Evolutionary conservation across 2,888 invertebrate genomes (phyloP).

Genomic region (Xanthorhoe designata): DNA sequence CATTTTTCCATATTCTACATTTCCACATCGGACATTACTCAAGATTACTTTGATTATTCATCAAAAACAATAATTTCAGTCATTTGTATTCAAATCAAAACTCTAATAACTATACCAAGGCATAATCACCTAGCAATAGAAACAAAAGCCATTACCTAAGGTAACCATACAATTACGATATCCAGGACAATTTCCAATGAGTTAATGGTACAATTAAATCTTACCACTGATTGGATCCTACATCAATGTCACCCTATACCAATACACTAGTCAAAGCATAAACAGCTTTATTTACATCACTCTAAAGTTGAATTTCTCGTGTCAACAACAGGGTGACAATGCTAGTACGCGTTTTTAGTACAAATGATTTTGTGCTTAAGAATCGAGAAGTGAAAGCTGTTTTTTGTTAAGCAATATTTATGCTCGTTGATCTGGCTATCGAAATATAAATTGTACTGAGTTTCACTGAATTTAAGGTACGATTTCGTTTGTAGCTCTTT

Average conservation of each 20-base stretch:
- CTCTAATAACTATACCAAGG: background rate
- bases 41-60: background rate
- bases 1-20: no score
- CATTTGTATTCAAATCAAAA: background rate
- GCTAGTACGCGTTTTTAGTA: background rate
- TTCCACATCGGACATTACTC: background rate
- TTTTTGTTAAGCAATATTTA: background rate
- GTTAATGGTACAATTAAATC: conserved; percentile 59
- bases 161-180: conserved; percentile 54
- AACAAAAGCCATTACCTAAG: conserved; percentile 47
- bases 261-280: conserved; percentile 22
- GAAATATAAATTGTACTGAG: conserved; percentile 16
- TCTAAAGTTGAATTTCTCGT: background rate
- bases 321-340: conserved; percentile 4
- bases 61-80: background rate
- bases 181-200: conserved; percentile 56
- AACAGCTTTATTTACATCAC: background rate
- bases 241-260: conserved; percentile 54
- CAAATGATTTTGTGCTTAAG: conserved; percentile 7
- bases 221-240: conserved; percentile 57
- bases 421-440: background rate
- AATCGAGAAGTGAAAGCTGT: background rate
- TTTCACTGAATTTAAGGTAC: background rate
- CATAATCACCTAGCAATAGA: conserved; percentile 35
- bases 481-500: conserved; percentile 2